phyloP scores from a whole-genome alignment of 2,888 invertebrate genomes.

The Anarsia innoxiella region DNA sequence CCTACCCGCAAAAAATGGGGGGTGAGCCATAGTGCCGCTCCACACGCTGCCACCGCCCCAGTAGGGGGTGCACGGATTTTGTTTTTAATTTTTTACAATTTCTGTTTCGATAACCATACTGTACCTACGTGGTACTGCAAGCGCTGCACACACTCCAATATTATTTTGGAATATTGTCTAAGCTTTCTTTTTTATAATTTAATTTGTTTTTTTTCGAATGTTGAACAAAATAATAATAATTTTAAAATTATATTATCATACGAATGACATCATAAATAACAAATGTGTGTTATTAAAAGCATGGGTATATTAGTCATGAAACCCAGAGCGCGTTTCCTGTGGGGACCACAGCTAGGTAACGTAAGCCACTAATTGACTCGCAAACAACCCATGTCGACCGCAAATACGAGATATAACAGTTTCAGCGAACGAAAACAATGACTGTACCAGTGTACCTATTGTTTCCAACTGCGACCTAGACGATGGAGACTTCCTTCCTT shows the following conservation, averaged over 20 bases:
- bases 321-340: slow-evolving; percentile 21
- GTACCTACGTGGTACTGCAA: too few species aligned
- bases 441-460: slow-evolving; percentile 11
- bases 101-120: slow-evolving; percentile 27
- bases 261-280: too few species aligned
- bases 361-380: slow-evolving; percentile 27
- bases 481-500: slow-evolving; percentile 11
- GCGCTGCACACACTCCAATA: too few species aligned
- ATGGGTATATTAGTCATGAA: slow-evolving; percentile 12
- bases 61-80: slow-evolving; percentile 47
- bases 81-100: slow-evolving; percentile 57
- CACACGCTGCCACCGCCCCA: slow-evolving; percentile 18
- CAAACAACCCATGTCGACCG: slow-evolving; percentile 23
- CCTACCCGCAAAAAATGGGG: slow-evolving; percentile 62
- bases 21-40: slow-evolving; percentile 29
- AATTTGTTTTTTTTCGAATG: too few species aligned
- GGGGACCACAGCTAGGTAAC: slow-evolving; percentile 19
- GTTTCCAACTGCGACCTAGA: slow-evolving; percentile 6
- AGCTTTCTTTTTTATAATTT: too few species aligned
- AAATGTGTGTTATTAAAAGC: not conserved
- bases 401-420: slow-evolving; percentile 22
- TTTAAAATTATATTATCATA: not conserved
- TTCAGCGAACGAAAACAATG: slow-evolving; percentile 19
- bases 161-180: too few species aligned
- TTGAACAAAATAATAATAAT: too few species aligned